Evolutionary conservation across 1,140 invertebrate species (phyloP), one percentile per base, ranked within the genome.

Genomic region (Drosophila triauraria): DNA sequence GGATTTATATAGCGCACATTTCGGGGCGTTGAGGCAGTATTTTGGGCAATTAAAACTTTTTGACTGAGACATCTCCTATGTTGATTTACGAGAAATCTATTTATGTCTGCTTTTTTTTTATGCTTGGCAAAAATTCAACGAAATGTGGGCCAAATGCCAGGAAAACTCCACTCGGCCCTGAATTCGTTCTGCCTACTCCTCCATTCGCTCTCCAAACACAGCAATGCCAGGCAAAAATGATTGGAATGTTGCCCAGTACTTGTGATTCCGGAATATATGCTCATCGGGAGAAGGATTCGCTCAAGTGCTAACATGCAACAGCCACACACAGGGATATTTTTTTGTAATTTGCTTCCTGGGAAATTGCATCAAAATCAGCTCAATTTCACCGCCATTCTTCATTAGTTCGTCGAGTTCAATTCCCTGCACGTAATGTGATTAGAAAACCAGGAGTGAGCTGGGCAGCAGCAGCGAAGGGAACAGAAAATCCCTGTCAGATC

Each of bases 261-360:
- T 65, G 63, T 60, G 78, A 46, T 64, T 53, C 13, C 13, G 38
- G 3, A 38, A 20, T 17, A 9, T 9, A 23, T 30, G n/a, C 38
- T 46, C 48, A 35, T 30, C 42, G 47, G 53, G 35, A 61, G 38
- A 48, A 38, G 47, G 40, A 70, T 56, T 38, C 67, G 59, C 56
- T 72, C 77, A 85, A 84, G 82, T 82, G 80, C 67, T 58, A 77
- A 80, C 61, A 68, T 44, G 43, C 58, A 81, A 68, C 53, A 63
- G 32, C 9, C 10, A 35, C 54, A 42, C 58, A 77, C 27, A 30
- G 4, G 27, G 27, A 81, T 78, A 74, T 78, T 81, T 59, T 48
- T 40, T 46, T 6, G 35, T 27, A 27, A 50, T 70, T 20, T 35
- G 5, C 47, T 59, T 38, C n/a, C 4, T 6, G 32, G n/a, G 12